phyloP scores from a whole-genome alignment of 2,113 vertebrate species.

The Callipepla californica region DNA sequence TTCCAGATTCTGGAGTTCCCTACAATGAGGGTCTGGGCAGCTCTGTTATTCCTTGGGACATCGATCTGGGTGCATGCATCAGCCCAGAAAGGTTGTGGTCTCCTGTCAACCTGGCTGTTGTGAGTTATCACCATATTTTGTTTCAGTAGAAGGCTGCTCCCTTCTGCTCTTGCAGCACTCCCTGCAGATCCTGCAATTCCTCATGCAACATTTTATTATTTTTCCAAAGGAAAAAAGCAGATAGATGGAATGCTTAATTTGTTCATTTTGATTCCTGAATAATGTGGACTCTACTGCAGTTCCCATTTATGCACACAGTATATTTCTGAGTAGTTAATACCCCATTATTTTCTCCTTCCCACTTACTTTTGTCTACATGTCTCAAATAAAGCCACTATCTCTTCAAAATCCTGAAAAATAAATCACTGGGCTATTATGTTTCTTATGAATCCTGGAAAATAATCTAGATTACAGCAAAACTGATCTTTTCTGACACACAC shows the following conservation, averaged over 20 bases:
- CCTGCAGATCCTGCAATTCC: not conserved
- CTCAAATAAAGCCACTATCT: not conserved
- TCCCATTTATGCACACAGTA: not conserved
- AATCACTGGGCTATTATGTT: not conserved
- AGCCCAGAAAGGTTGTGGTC: too few species aligned
- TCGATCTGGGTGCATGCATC: too few species aligned
- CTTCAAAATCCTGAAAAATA: not conserved
- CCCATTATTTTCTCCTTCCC: not conserved
- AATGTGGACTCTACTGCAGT: not conserved
- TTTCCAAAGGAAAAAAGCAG: not conserved
- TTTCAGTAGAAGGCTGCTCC: too few species aligned
- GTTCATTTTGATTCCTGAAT: not conserved
- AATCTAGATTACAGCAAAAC: not conserved
- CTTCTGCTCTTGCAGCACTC: too few species aligned
- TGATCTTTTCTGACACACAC: not conserved
- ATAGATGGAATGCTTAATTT: not conserved
- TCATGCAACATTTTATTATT: not conserved
- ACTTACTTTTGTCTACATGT: not conserved
- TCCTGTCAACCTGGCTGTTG: too few species aligned
- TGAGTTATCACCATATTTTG: too few species aligned
- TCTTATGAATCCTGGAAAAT: not conserved
- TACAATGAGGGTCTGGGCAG: too few species aligned
- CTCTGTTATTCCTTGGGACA: too few species aligned
- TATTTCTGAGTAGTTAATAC: not conserved
- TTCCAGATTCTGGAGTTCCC: too few species aligned